Evolutionary conservation across 2,888 invertebrate genomes (phyloP).

Genomic region (Melieria omissa): DNA sequence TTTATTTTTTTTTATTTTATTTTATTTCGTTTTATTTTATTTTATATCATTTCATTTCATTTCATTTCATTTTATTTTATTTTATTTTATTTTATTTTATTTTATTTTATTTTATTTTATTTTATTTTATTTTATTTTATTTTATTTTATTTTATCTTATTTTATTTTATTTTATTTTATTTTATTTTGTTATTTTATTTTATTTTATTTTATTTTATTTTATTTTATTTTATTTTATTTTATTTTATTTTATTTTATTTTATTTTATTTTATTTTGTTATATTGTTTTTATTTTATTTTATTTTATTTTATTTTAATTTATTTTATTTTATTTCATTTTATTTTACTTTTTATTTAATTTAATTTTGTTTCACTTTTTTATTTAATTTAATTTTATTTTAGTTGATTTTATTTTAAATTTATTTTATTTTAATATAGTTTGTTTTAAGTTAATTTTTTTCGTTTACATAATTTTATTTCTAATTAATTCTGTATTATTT

Average conservation of each 20-base stretch:
- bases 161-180: neutral
- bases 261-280: neutral
- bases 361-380: neutral
- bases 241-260: neutral
- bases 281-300: neutral
- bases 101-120: too few relatives aligned
- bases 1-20: too few relatives aligned
- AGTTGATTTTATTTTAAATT: neutral
- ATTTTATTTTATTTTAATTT: neutral
- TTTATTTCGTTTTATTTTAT: too few relatives aligned
- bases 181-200: neutral
- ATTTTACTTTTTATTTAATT: slow-evolving; percentile 5
- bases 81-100: too few relatives aligned
- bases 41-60: too few relatives aligned
- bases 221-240: neutral
- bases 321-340: slow-evolving; percentile 5
- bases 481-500: slow-evolving; percentile 6
- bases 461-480: slow-evolving; percentile 8
- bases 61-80: too few relatives aligned
- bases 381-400: neutral
- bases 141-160: neutral
- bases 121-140: neutral
- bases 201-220: neutral
- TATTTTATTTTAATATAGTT: neutral
- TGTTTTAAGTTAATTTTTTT: neutral